These are phyloP conservation scores for Petrocephalus microphthalmus DNA, from an alignment of 2,113 vertebrate genomes.

Conservation along the genomic window DNA sequence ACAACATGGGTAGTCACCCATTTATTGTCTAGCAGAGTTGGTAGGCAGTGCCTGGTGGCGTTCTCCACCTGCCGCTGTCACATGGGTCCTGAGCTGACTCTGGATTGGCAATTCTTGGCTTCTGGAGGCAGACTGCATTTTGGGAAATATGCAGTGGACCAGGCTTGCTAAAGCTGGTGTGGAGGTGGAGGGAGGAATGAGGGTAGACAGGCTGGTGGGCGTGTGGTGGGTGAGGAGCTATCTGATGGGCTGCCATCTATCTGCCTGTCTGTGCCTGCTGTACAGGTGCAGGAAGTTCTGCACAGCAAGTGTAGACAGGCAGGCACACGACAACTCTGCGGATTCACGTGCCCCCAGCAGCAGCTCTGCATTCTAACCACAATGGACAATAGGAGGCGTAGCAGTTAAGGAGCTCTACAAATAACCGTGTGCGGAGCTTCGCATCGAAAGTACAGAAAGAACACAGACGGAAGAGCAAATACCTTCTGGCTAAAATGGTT, in stretches of 20 bases:
- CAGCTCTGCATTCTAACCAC: background rate
- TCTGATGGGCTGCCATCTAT: conserved; percentile 90
- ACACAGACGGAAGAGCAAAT: background rate
- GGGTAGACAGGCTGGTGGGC: background rate
- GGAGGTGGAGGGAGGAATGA: background rate
- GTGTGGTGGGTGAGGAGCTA: background rate
- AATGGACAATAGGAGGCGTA: background rate
- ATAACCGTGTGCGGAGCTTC: background rate
- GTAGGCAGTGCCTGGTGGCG: background rate
- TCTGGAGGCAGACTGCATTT: background rate
- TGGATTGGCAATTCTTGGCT: background rate
- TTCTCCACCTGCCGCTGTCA: background rate
- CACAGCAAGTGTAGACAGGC: conserved; percentile 99
- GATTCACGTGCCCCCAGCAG: background rate
- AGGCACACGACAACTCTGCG: conserved; percentile 97
- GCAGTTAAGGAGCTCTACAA: background rate
- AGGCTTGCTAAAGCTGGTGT: background rate
- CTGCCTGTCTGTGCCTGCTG: conserved; percentile 99
- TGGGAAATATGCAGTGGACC: background rate
- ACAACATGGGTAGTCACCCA: background rate
- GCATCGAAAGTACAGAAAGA: background rate
- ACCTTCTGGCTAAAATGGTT: background rate
- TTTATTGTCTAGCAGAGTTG: background rate
- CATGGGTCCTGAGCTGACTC: background rate
- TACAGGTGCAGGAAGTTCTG: conserved; percentile 99